phyloP scores from a whole-genome alignment of 2,113 vertebrate genomes.

The Mustela lutreola region DNA sequence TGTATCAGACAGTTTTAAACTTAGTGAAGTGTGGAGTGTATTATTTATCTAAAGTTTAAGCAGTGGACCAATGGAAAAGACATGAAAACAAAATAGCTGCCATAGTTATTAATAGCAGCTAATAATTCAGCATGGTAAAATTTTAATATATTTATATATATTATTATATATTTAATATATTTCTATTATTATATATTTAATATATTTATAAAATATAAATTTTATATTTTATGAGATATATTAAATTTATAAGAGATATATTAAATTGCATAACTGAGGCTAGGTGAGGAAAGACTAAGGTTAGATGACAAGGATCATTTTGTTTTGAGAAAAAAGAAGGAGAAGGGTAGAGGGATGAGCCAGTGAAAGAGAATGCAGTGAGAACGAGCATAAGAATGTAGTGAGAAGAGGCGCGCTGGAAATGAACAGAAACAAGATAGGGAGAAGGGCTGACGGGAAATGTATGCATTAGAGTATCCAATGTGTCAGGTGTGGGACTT shows the following conservation, averaged over 20 bases:
- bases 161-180: too few relatives aligned
- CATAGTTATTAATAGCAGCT: background rate
- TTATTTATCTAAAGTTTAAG: background rate
- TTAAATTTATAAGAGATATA: background rate
- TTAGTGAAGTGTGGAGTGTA: background rate
- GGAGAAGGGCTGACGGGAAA: background rate
- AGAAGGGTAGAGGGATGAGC: background rate
- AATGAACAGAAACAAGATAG: background rate
- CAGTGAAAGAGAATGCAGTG: background rate
- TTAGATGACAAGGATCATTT: background rate
- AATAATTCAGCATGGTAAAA: background rate
- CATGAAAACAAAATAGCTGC: background rate
- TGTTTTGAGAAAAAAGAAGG: background rate
- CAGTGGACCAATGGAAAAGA: background rate
- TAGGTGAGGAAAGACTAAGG: background rate
- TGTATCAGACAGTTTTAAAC: background rate
- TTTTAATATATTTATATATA: too few relatives aligned
- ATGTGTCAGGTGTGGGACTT: accelerated
- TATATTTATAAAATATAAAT: background rate
- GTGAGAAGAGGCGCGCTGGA: background rate
- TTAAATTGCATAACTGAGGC: background rate
- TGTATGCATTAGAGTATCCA: too few relatives aligned
- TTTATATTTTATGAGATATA: too few relatives aligned
- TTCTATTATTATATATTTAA: too few relatives aligned
- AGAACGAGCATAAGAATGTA: background rate